Evolutionary conservation across 2,888 invertebrate species (phyloP), one percentile per base, ranked within the genome.

Genomic region (Tachystola acroxantha): DNA sequence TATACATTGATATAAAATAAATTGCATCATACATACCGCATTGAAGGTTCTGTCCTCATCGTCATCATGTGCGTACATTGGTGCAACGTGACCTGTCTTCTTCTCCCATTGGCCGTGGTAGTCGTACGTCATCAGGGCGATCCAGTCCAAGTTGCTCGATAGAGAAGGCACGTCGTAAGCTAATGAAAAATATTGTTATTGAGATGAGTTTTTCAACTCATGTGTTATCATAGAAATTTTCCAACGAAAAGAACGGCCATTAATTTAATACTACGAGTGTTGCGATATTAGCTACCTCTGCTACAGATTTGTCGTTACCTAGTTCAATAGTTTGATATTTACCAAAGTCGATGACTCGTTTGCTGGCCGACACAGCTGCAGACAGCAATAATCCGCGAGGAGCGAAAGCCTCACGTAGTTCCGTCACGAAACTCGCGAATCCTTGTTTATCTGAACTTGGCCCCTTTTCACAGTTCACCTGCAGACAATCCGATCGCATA

Each of bases 21-120:
- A n/a, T n/a, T n/a, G n/a, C n/a, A n/a, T n/a, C n/a, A n/a, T n/a
- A n/a, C n/a, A n/a, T 55, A 66, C 71, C 34, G 94, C 91, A 75
- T 96, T 96, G 64, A 96, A 94, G 6, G 92, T 92, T 32, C 88
- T 88, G 48, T 94, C 93, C 42, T 89, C 89, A 62, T 93, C 93
- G 16, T 91, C 91, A 0, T 93, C 93, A 61, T 93, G 91, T 1
- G 85, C 86, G 50, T 95, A 96, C 91, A 97, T 93, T 1, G 96
- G 96, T 0, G 96, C 93, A 2, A 96, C 92, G 63, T 97, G 96
- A 0, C 96, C 96, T 0, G 96, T 96, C 50, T 92, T 91, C 69
- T 95, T 94, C 59, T 96, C 96, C 96, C 96, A 96, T 59, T 96
- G 95, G 0, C 96, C 96, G 55, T 96, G 96, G 61, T 93, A 96